Percentiles rank a stretch among this genome's conserved stretches.
Conservation (phyloP, 2,113 vertebrate genomes). For the Recurvirostra avosetta region DNA sequence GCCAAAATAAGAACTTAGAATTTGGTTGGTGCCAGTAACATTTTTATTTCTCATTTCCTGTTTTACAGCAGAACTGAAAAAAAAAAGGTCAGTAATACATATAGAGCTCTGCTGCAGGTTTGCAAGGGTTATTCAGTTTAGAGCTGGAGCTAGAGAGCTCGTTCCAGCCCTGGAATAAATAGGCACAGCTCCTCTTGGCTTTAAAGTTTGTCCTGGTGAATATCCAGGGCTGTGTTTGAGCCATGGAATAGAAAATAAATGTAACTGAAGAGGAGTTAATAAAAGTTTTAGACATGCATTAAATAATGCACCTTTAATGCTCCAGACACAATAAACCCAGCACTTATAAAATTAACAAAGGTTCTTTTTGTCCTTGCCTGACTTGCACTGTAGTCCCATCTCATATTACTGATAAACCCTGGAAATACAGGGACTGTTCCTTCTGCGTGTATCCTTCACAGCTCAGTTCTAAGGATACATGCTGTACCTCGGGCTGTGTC, state of each 20-base stretch:
- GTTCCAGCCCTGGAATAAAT: neutral
- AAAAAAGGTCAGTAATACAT: neutral
- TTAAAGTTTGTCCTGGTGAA: slow-evolving; percentile 21
- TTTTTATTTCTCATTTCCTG: neutral
- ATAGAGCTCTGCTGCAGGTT: neutral
- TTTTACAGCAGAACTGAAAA: neutral
- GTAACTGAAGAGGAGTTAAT: neutral
- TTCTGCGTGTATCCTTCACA: slow-evolving; percentile 12
- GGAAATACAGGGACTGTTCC: neutral
- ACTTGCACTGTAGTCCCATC: neutral
- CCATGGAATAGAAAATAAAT: slow-evolving; percentile 2
- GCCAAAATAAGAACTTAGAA: neutral
- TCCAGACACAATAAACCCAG: neutral
- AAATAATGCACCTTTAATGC: slow-evolving; percentile 3
- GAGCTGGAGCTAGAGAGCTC: neutral
- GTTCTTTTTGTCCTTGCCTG: slow-evolving; percentile 22
- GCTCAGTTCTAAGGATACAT: slow-evolving; percentile 18
- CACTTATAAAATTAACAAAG: slow-evolving; percentile 18
- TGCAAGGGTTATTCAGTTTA: neutral
- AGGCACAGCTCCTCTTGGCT: neutral
- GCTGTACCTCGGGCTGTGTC: slow-evolving; percentile 23
- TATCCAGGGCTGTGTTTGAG: neutral
- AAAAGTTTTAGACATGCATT: neutral
- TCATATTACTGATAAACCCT: slow-evolving; percentile 30
- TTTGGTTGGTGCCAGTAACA: neutral